Conservation (phyloP, 1,140 invertebrate genomes). For the Metaphire vulgaris region DNA sequence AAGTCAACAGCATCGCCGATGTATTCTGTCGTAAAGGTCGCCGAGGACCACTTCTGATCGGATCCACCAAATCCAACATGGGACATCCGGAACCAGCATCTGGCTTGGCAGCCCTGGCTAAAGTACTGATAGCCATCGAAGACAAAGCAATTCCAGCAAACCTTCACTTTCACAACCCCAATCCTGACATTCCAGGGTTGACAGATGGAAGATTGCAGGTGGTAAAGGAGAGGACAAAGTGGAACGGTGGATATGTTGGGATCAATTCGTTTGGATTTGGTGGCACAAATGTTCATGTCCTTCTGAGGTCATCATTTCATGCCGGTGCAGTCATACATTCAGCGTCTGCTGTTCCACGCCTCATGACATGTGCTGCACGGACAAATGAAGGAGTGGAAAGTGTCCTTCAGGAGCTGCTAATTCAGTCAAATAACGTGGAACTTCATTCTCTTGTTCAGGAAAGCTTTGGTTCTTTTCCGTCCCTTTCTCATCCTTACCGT, state of each 20-base stretch:
- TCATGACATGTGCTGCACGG: constrained; percentile 73
- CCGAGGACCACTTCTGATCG: constrained; percentile 72
- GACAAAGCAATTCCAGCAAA: constrained; percentile 76
- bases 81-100: constrained; percentile 93
- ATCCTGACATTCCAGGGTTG: constrained; percentile 79
- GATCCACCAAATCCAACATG: constrained; percentile 96
- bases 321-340: constrained; percentile 52
- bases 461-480: constrained; percentile 61
- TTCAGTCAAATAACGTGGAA: constrained; percentile 61
- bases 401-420: constrained; percentile 57
- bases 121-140: constrained; percentile 79
- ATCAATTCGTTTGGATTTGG: constrained; percentile 97
- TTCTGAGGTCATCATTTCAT: constrained; percentile 55
- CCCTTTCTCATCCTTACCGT: constrained; percentile 65
- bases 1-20: constrained; percentile 85
- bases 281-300: constrained; percentile 86
- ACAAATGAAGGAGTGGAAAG: constrained; percentile 70
- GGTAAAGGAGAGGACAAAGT: constrained; percentile 68
- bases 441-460: constrained; percentile 70
- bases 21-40: constrained; percentile 78
- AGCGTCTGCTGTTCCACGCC: constrained; percentile 55
- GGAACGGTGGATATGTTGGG: constrained; percentile 76
- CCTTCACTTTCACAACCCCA: constrained; percentile 79
- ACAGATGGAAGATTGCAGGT: constrained; percentile 78
- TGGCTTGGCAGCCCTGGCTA: constrained; percentile 56